Base-by-base conservation (phyloP, 2,888 invertebrate species). In the Eumerus sabulonum region DNA sequence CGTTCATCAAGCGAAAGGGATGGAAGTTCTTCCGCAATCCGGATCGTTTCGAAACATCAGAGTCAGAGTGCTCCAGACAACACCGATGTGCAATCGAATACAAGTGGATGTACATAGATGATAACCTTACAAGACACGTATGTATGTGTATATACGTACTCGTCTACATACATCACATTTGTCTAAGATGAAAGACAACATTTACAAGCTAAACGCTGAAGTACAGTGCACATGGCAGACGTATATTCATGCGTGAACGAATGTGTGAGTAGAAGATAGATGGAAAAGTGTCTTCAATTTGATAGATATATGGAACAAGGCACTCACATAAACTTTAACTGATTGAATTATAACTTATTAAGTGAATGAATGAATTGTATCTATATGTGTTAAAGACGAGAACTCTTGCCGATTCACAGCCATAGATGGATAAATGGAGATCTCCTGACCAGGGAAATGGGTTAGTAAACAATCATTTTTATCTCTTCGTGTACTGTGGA, bases 301-400 rank as follows among this genome's bases (percentile, higher is more conserved):
- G 35, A 42, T 73, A 67, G 62, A 72, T 77, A 77, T 73, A 73
- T 77, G 73, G 77, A 67, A 68, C 77, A 77, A 77, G 67, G 67
- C 63, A 73, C 77, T 51, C 77, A 73, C 62, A 77, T 77, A 77
- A 73, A 77, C 73, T 77, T 77, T 73, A 68, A 77, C 77, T 77
- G 77, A 77, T 77, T 77, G 77, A 77, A 77, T 77, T 77, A 77
- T 73, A 77, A 63, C 77, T 77, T 77, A 73, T 73, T 77, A 77
- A 67, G 68, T 73, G 57, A 77, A 77, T 63, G 51, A 73, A 73
- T 67, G 57, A n/a, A 57, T 59, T 36, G 56, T 42, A 27, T 53
- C 44, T 19, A 40, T 13, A 13, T 45, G 11, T 9, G 16, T 50
- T 51, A 42, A 14, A 27, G 12, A 11, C 3, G 18, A n/a, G 17